Evolutionary conservation across 2,888 invertebrate genomes (phyloP), one percentile per base, ranked within the genome.

Genomic region (Pocota personata): DNA sequence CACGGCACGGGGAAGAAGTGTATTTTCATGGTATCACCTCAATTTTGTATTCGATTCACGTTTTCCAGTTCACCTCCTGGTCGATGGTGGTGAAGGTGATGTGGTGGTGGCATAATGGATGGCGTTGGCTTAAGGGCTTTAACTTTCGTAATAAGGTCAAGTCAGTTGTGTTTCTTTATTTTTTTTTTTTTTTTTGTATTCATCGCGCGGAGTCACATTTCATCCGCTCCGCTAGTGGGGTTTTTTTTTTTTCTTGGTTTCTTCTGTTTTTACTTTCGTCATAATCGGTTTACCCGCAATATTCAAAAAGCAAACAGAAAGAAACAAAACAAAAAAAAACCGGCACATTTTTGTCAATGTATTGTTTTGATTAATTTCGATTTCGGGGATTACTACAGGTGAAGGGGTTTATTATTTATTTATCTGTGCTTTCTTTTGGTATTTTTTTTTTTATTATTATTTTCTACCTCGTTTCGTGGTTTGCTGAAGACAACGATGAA

Each of bases 131-230:
- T 64, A 86, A 82, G 82, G 84, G 80, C 76, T 86, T 86, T 60
- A 72, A 72, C 72, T 86, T 76, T 82, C 55, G 76, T 82, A 86
- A 86, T 86, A 82, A 82, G 86, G 82, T 86, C 86, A 86, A 76
- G 76, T 71, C 58, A 57, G 71, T 48, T 76, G 57, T 62, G 72
- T 82, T 71, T 24, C 14, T 14, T 16, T 50, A n/a, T 66, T 16
- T 21, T 40, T 32, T 30, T 62, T 62, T 16, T n/a, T 67, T 37
- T 30, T 46, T 57, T 24, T n/a, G n/a, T 32, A 21, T 78, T 62
- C 50, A 35, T 57, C 57, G 30, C 57, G 30, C 37, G 32, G 48
- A 73, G 48, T 73, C 72, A 66, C 73, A 79, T 72, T 79, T 72
- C 58, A 43, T 64, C 21, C 27, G 60, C 52, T 64, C 21, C 27